Base-by-base conservation (phyloP, 2,113 vertebrate species). In the Cyprinodon variegatus region DNA sequence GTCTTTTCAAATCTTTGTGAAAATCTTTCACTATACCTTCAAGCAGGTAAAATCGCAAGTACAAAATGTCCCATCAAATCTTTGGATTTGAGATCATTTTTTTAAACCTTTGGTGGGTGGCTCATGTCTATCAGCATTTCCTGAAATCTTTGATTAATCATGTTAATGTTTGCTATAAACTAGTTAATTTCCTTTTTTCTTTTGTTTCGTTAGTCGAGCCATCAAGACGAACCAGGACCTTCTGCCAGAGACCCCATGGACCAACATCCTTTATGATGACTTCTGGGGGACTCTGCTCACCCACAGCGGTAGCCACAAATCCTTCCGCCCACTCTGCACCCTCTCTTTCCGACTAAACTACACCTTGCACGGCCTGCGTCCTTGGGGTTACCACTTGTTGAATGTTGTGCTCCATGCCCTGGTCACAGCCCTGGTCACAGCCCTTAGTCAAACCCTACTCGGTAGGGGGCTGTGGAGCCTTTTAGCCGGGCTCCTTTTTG, bases 171-270 rank as follows among this genome's bases (percentile, higher is more conserved):
- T 13, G 36, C 15, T 5, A 3, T 38, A 37, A 17, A 50, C 11
- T 3, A 20, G 1, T 4, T 67, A 48, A 15, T 36, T 15, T 10
- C 5, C 11, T 10, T 15, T 46, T 63, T 65, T 53, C 11, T 41
- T 66, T 60, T 78, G 43, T 69, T 71, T 68, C 43, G 88, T 79
- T 89, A 99, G 98, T 91, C 97, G 98, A 91, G 98, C 98, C 79
- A 98, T 99, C 94, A 99, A 97, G 95, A 97, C 97, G 72, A 99
- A 99, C 93, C 97, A 97, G 84, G 98, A 99, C 89, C 96, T 99
- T 40, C 95, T 98, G 59, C 95, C 96, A 0, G 97, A 97, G 92
- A 98, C 96, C 0, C 97, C 98, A 0, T 99, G 97, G 98, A 96
- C 86, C 6, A 97, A 98, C 75, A 95, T 99, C 89, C 95, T 99